Conservation (phyloP, 2,113 vertebrate species). For the Oryzias javanicus region DNA sequence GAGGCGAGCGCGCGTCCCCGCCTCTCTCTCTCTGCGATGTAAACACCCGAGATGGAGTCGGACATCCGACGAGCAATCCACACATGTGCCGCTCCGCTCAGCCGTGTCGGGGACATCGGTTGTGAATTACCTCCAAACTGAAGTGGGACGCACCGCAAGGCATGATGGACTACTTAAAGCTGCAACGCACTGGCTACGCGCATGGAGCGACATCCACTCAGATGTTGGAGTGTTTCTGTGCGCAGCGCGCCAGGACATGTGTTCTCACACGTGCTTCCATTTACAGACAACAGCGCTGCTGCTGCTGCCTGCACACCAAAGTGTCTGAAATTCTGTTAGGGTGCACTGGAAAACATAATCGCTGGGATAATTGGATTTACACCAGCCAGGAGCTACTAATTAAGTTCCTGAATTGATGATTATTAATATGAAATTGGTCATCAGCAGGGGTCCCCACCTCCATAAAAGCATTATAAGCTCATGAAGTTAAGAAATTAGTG, state of each 20-base stretch:
- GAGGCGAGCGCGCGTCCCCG: conserved; percentile 17
- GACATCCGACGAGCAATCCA: conserved; percentile 47
- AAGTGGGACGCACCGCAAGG: conserved; percentile 74
- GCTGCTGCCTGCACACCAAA: no score
- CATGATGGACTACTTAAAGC: conserved; percentile 76
- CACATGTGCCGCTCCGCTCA: conserved; percentile 24
- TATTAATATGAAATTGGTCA: no score
- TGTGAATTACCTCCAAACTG: conserved; percentile 54
- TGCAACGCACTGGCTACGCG: conserved; percentile 47
- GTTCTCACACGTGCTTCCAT: conserved; percentile 1
- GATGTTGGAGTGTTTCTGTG: not conserved
- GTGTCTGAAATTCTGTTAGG: no score
- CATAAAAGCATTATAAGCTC: no score
- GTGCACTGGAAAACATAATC: no score
- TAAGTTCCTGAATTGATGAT: no score
- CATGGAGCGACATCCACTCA: conserved; percentile 10
- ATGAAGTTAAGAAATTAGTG: no score
- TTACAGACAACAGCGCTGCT: not conserved
- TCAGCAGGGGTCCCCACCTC: no score
- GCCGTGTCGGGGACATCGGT: conserved; percentile 2
- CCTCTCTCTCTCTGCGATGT: conserved; percentile 26
- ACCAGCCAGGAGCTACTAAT: no score
- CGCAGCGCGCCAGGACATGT: not conserved
- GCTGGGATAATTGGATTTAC: no score
- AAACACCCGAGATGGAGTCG: conserved; percentile 42